These are phyloP conservation scores for Lucilia cuprina DNA, from an alignment of 1,140 invertebrate genomes.

Conservation along the genomic window DNA sequence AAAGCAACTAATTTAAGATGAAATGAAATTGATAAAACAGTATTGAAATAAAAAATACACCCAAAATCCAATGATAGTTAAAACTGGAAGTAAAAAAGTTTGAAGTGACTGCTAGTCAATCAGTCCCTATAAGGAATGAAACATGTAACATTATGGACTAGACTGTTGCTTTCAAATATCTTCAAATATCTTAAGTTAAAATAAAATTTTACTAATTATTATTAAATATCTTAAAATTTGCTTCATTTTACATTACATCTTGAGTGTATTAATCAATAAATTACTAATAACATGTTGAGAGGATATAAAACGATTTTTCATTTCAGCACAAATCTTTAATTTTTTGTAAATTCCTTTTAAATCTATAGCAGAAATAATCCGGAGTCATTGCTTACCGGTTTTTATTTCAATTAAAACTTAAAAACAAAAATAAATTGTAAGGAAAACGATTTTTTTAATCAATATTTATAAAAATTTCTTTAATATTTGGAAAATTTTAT, in stretches of 20 bases:
- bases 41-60: not conserved
- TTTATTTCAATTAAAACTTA: not conserved
- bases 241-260: not conserved
- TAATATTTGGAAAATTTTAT: not conserved
- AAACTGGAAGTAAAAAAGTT: not conserved
- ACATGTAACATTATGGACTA: no score
- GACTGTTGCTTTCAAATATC: no score
- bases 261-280: not conserved
- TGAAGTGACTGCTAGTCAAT: no score
- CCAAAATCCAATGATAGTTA: not conserved
- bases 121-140: no score
- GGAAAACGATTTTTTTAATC: not conserved
- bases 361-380: not conserved
- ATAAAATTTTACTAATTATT: no score
- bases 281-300: not conserved
- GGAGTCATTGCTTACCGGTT: not conserved
- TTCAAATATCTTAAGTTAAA: no score
- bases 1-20: conserved; percentile 18
- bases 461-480: not conserved
- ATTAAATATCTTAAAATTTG: no score
- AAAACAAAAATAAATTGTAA: not conserved
- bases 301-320: not conserved
- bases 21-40: conserved; percentile 14
- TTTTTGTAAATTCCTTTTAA: not conserved
- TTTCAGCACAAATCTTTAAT: not conserved